These are phyloP conservation scores for Theristicus caerulescens DNA, from an alignment of 2,113 vertebrate genomes.

Conservation along the genomic window DNA sequence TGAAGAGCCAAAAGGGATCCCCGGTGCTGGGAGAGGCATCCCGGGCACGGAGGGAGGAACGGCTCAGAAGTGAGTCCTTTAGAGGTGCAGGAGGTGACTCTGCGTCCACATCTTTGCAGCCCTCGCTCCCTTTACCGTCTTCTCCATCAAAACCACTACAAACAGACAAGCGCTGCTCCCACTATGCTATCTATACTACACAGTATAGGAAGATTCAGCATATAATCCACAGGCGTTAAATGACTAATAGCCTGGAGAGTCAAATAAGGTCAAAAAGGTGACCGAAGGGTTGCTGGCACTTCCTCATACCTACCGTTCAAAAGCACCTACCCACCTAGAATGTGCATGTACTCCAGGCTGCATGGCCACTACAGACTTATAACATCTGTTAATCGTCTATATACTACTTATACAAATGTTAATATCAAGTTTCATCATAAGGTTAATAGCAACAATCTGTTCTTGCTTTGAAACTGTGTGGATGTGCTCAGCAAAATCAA, in stretches of 20 bases:
- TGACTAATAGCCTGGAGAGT: neutral
- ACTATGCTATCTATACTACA: neutral
- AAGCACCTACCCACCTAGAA: neutral
- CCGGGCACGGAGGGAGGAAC: neutral
- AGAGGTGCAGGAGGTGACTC: neutral
- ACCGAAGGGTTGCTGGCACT: neutral
- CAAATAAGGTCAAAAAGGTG: neutral
- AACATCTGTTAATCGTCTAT: neutral
- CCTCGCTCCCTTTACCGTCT: neutral
- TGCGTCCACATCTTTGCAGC: rapidly evolving
- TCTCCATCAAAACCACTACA: neutral
- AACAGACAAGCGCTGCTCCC: neutral
- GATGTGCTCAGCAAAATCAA: neutral
- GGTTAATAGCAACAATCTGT: neutral
- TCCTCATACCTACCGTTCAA: neutral
- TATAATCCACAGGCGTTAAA: neutral
- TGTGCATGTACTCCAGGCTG: neutral
- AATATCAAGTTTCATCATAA: neutral
- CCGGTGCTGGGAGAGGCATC: neutral
- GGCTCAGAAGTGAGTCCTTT: neutral
- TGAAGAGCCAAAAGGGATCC: neutral
- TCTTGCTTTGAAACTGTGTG: neutral
- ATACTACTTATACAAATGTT: neutral
- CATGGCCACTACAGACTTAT: neutral
- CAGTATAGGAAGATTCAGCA: neutral